Conservation (phyloP, 2,888 invertebrate species). For the Nudaria mundana region DNA sequence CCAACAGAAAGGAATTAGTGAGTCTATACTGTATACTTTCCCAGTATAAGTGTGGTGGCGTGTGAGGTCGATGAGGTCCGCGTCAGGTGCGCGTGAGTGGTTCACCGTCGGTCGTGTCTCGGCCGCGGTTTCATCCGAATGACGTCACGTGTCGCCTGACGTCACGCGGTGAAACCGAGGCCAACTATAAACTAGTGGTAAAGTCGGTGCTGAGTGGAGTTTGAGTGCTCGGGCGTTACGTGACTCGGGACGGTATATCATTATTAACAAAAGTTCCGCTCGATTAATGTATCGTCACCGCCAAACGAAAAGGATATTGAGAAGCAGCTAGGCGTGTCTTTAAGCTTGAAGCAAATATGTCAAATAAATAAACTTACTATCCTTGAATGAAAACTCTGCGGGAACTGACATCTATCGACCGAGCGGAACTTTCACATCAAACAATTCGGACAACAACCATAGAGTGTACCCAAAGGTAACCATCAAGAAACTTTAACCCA, state of each 20-base stretch:
- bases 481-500: constrained; percentile 23
- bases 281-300: constrained; percentile 17
- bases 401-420: constrained; percentile 12
- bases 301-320: no score
- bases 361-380: no score
- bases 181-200: constrained; percentile 29
- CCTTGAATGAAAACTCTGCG: background rate
- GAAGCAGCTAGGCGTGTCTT: constrained; percentile 9
- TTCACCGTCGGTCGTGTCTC: constrained; percentile 29
- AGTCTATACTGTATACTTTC: no score
- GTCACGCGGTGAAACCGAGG: constrained; percentile 15
- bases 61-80: constrained; percentile 11
- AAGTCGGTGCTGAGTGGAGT: constrained; percentile 53
- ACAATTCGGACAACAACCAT: constrained; percentile 16
- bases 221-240: constrained; percentile 60
- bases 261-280: constrained; percentile 38
- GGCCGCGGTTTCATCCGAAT: constrained; percentile 21
- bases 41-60: constrained; percentile 8
- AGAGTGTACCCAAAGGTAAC: constrained; percentile 19
- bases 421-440: constrained; percentile 31
- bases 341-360: constrained; percentile 1
- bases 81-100: constrained; percentile 35
- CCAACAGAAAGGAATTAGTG: no score
- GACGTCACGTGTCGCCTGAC: constrained; percentile 26
- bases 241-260: constrained; percentile 48